Base-by-base conservation (phyloP, 2,797 vertebrate genomes). In the Morelia viridis region DNA sequence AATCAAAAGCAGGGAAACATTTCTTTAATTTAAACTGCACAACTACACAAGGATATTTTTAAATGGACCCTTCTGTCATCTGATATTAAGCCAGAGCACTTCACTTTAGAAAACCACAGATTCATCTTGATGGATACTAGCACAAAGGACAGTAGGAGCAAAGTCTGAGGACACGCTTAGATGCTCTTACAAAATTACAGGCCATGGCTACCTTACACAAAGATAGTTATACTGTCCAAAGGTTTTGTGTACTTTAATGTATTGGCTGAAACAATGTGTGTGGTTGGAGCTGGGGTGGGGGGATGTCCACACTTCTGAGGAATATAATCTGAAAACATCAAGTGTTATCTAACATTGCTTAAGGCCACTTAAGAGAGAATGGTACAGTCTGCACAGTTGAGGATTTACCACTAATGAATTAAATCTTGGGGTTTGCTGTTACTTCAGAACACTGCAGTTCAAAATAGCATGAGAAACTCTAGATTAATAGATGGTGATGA, bases 1-100 rank as follows among this genome's bases (percentile, higher is more conserved):
- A 87, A 89, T 35, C 90, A 96, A 96, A 97, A 95, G 96, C 96
- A 97, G 97, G 97, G 97, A 96, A 96, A 95, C 95, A 95, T 97
- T 97, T 98, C 97, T 97, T 97, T 97, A 97, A 91, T 95, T 97
- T 96, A 98, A 97, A 97, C 97, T 98, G 97, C 97, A 98, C 98
- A 98, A 96, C 97, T 96, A 97, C 97, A 96, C 95, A 97, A 96
- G 97, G 97, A 97, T 96, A 94, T 97, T 97, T 97, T 97, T 92
- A 89, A 95, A 95, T 90, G 89, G 94, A 97, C 97, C 93, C 94
- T 97, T 98, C 97, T 97, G 96, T 97, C 96, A 97, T 96, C 96
- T 96, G 97, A 96, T 97, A 96, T 92, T 96, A 95, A 98, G 95
- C 95, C 96, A 97, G 97, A 98, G 98, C 98, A 98, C 98, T 98